A percentile compares a stretch with the other conserved stretches of the same genome.
Evolutionary conservation across 1,140 invertebrate species (phyloP).

Genomic region (Tetranychus urticae): DNA sequence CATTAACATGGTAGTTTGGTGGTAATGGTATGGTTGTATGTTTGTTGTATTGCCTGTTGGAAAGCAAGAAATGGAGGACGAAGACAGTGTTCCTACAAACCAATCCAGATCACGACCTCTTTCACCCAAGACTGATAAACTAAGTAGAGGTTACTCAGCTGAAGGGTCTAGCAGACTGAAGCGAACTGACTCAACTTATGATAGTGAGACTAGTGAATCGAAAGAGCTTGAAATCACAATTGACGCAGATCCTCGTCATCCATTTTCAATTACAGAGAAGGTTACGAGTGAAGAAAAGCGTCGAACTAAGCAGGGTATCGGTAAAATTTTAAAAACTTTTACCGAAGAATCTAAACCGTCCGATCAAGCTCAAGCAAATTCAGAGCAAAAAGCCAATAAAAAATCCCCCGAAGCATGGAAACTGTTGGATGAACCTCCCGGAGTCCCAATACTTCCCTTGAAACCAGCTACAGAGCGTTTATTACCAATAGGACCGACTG

Average conservation of each 20-base stretch:
- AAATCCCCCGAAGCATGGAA: neutral
- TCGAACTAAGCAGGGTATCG: neutral
- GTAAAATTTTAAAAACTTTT: neutral
- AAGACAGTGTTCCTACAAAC: neutral
- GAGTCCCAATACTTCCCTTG: neutral
- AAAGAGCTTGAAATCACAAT: neutral
- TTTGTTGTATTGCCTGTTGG: no score
- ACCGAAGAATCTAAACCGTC: neutral
- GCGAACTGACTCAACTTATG: neutral
- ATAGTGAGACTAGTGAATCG: neutral
- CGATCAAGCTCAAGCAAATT: neutral
- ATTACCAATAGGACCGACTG: slow-evolving; percentile 34
- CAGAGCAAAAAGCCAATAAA: neutral
- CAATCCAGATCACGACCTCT: neutral
- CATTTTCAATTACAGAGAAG: neutral
- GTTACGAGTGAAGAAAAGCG: neutral
- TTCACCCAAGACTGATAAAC: neutral
- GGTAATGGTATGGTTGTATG: no score
- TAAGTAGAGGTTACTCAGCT: neutral
- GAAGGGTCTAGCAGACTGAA: neutral
- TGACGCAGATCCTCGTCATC: neutral
- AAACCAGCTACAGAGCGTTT: slow-evolving; percentile 27
- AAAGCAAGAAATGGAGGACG: neutral
- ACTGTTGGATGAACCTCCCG: no score
- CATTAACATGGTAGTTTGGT: no score